Evolutionary conservation across 2,888 invertebrate genomes (phyloP).

Genomic region (Embidobia sp.): DNA sequence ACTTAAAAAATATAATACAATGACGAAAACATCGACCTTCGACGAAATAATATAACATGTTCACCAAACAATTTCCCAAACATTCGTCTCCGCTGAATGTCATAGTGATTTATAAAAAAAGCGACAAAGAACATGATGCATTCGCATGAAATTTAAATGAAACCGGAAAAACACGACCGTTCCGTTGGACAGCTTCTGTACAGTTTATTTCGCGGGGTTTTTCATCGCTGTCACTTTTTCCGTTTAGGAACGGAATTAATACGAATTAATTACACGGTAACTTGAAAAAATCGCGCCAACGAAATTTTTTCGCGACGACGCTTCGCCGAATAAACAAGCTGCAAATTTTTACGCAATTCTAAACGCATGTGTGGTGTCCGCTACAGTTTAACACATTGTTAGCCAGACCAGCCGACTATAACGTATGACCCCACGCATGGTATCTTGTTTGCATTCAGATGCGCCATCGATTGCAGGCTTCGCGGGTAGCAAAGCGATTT

Average conservation of each 20-base stretch:
- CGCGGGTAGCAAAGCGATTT: neutral
- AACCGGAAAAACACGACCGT: slow-evolving; percentile 3
- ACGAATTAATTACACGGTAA: too few relatives aligned
- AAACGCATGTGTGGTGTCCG: slow-evolving; percentile 20
- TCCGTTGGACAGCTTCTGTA: neutral
- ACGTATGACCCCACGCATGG: slow-evolving; percentile 33
- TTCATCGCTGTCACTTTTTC: too few relatives aligned
- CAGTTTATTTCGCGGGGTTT: neutral
- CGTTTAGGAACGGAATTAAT: neutral
- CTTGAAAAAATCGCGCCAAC: neutral
- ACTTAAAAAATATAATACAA: too few relatives aligned
- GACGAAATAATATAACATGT: too few relatives aligned
- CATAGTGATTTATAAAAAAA: slow-evolving; percentile 6
- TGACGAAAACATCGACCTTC: too few relatives aligned
- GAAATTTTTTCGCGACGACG: slow-evolving; percentile 15
- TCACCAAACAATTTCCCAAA: too few relatives aligned
- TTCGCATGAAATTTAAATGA: slow-evolving; percentile 1
- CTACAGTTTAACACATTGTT: slow-evolving; percentile 52
- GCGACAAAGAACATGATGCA: neutral
- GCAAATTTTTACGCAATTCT: slow-evolving; percentile 7
- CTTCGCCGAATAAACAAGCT: neutral
- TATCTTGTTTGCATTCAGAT: slow-evolving; percentile 23
- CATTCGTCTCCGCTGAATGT: neutral
- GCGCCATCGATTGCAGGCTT: slow-evolving; percentile 6
- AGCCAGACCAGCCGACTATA: slow-evolving; percentile 48